Evolutionary conservation across 2,113 vertebrate genomes (phyloP).

Genomic region (Eulacestoma nigropectus): DNA sequence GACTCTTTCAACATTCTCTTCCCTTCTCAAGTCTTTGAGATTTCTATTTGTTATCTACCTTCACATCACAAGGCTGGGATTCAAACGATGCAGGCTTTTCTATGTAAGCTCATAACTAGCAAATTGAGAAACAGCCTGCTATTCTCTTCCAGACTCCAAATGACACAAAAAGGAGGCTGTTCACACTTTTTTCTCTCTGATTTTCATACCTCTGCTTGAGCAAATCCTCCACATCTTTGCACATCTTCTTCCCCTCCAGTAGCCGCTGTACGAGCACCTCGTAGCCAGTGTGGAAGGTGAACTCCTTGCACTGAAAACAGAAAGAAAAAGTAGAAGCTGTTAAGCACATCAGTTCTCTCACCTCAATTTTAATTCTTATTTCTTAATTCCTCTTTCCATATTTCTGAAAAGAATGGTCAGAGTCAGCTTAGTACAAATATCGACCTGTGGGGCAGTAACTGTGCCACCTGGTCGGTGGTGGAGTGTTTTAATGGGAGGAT

Average conservation of each 20-base stretch:
- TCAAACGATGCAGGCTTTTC: background rate
- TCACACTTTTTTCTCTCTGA: background rate
- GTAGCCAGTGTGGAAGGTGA: conserved; percentile 82
- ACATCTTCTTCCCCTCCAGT: conserved; percentile 85
- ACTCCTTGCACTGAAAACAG: conserved; percentile 79
- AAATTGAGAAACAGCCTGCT: background rate
- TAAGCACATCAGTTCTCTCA: background rate
- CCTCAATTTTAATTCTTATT: background rate
- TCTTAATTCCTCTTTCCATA: background rate
- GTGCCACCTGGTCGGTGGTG: background rate
- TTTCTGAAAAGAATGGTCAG: background rate
- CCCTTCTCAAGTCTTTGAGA: background rate
- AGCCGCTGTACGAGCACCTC: conserved; percentile 82
- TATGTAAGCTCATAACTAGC: background rate
- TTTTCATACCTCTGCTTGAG: conserved; percentile 84
- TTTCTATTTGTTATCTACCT: background rate
- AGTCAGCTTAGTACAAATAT: background rate
- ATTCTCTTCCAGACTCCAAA: background rate
- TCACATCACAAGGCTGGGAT: background rate
- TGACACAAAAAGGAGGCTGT: background rate
- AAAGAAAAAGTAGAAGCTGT: background rate
- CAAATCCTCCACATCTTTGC: conserved; percentile 93
- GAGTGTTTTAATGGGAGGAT: background rate
- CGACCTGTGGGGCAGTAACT: rapidly evolving
- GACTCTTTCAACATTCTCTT: background rate